Evolutionary conservation across 2,888 invertebrate species (phyloP).

Genomic region (Tetragnatha montana): DNA sequence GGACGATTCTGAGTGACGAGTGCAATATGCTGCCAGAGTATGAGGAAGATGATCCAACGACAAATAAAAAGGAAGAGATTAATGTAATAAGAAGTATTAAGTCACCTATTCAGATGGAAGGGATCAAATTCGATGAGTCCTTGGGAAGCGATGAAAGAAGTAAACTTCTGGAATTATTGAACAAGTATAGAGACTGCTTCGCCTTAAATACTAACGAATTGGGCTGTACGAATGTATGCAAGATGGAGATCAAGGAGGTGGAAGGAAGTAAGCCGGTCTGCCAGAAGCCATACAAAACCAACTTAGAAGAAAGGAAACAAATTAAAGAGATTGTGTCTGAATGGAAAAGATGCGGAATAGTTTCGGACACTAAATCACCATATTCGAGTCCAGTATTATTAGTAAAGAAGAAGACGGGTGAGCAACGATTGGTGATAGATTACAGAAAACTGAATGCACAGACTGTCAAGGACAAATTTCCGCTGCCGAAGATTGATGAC

Average conservation of each 20-base stretch:
- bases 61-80: no score
- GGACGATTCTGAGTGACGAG: no score
- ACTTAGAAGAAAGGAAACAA: neutral
- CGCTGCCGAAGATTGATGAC: no score
- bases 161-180: no score
- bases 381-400: conserved; percentile 16
- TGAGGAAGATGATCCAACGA: no score
- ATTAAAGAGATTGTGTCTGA: conserved; percentile 20
- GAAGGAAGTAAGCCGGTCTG: conserved; percentile 7
- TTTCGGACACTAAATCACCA: conserved; percentile 7
- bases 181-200: neutral
- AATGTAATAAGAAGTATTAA: no score
- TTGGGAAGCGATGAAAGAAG: no score
- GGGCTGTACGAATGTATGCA: conserved; percentile 5
- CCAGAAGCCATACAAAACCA: conserved; percentile 7
- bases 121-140: no score
- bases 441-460: neutral
- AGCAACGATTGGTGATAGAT: conserved; percentile 18
- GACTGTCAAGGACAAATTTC: neutral
- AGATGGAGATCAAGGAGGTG: conserved; percentile 29
- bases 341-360: conserved; percentile 11
- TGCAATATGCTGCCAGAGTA: no score
- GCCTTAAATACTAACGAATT: conserved; percentile 16
- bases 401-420: conserved; percentile 22
- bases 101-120: no score